phyloP scores from a whole-genome alignment of 2,888 invertebrate species.

The Frankliniella fusca region DNA sequence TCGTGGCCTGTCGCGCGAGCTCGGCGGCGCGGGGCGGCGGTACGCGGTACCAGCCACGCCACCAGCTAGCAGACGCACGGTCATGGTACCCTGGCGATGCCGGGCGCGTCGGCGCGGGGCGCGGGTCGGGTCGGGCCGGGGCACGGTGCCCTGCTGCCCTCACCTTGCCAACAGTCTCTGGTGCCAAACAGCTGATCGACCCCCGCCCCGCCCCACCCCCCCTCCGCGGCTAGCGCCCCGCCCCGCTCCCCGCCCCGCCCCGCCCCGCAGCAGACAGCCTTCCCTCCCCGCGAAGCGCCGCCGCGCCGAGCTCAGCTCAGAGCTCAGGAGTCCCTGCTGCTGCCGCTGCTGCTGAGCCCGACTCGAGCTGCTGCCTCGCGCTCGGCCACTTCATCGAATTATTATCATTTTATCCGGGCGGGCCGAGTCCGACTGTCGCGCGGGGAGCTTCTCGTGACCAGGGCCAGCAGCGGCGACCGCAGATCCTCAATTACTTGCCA shows the following conservation, averaged over 20 bases:
- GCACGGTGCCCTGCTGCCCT: background rate
- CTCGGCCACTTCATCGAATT: background rate
- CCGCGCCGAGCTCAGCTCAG: background rate
- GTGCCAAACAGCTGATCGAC: slow-evolving; percentile 14
- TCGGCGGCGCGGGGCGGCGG: too few relatives aligned
- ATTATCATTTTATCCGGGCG: background rate
- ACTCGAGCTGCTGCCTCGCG: background rate
- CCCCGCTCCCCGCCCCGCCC: background rate
- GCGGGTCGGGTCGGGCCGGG: background rate
- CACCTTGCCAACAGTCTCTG: background rate
- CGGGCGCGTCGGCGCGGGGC: too few relatives aligned
- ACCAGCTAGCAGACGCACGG: too few relatives aligned
- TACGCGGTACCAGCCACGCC: too few relatives aligned
- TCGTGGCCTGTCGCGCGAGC: too few relatives aligned
- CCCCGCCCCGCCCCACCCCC: background rate
- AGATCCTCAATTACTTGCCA: background rate
- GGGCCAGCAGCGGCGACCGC: background rate
- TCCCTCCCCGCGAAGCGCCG: background rate
- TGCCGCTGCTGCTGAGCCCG: background rate
- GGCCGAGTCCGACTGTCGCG: background rate
- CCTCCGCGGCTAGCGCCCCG: background rate
- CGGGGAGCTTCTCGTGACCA: background rate
- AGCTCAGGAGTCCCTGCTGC: background rate
- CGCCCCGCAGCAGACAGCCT: background rate
- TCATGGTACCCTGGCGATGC: too few relatives aligned